phyloP scores from a whole-genome alignment of 2,888 invertebrate species.

The Hoplodrina ambigua region DNA sequence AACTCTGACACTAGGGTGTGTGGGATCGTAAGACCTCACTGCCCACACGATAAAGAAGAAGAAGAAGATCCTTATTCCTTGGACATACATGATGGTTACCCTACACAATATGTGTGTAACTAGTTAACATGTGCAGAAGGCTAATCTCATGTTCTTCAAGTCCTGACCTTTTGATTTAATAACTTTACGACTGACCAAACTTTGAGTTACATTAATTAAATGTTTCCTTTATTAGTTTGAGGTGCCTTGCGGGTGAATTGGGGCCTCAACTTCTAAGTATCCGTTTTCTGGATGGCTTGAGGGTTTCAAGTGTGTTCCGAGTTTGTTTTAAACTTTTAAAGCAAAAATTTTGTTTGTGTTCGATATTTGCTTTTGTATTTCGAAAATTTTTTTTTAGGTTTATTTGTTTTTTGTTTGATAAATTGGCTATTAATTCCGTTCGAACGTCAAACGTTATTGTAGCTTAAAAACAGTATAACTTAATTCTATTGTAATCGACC shows the following conservation, averaged over 20 bases:
- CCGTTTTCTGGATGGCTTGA: conserved; percentile 46
- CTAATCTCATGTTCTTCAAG: conserved; percentile 71
- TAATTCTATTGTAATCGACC: not conserved
- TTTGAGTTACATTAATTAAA: conserved; percentile 71
- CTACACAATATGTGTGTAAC: conserved; percentile 62
- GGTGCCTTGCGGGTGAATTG: conserved; percentile 59
- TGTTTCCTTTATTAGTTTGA: conserved; percentile 69
- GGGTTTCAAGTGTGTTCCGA: conserved; percentile 36
- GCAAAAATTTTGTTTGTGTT: conserved; percentile 38
- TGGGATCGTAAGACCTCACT: too few relatives aligned
- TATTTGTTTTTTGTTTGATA: not conserved
- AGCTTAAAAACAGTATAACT: too few relatives aligned
- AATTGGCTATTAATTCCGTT: conserved; percentile 12
- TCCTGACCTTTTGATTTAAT: conserved; percentile 75
- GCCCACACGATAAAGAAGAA: too few relatives aligned
- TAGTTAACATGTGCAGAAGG: conserved; percentile 74
- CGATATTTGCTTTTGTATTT: conserved; percentile 38
- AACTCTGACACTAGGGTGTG: too few relatives aligned
- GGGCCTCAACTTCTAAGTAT: conserved; percentile 50
- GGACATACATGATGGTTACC: conserved; percentile 44
- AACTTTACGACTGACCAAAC: conserved; percentile 72
- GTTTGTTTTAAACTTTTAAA: conserved; percentile 46
- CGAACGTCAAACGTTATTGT: not conserved
- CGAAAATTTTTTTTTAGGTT: conserved; percentile 18
- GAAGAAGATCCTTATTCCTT: too few relatives aligned